These are phyloP conservation scores for Lampropteryx suffumata DNA, from an alignment of 2,888 invertebrate species.

Conservation along the genomic window DNA sequence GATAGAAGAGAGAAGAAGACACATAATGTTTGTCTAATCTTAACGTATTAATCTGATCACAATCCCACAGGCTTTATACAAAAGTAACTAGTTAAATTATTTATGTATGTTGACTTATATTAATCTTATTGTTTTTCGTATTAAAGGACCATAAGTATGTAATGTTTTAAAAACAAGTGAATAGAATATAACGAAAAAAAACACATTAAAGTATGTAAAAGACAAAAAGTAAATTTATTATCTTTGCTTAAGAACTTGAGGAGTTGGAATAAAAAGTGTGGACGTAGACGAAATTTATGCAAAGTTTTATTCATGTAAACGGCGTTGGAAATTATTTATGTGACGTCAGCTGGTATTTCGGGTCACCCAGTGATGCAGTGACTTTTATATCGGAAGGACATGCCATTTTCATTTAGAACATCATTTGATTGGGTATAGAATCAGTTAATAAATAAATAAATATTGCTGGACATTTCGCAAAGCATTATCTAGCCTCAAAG, in stretches of 20 bases:
- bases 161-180: too few relatives aligned
- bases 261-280: constrained; percentile 36
- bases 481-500: too few relatives aligned
- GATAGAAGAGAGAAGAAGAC: too few relatives aligned
- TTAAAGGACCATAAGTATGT: too few relatives aligned
- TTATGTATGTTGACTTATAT: neutral
- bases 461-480: too few relatives aligned
- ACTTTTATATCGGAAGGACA: too few relatives aligned
- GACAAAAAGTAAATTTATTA: constrained; percentile 37
- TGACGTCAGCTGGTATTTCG: constrained; percentile 12
- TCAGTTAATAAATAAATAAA: too few relatives aligned
- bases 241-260: constrained; percentile 35
- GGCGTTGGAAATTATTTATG: constrained; percentile 18
- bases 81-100: too few relatives aligned
- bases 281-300: constrained; percentile 35
- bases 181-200: constrained; percentile 7
- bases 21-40: constrained; percentile 40
- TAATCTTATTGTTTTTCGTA: too few relatives aligned
- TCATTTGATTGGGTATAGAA: too few relatives aligned
- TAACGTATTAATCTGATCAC: constrained; percentile 23
- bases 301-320: constrained; percentile 41
- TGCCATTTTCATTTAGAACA: too few relatives aligned
- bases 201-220: constrained; percentile 33
- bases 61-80: too few relatives aligned
- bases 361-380: constrained; percentile 9